Base-by-base conservation (phyloP, 2,797 vertebrate genomes). In the Miichthys miiuy region DNA sequence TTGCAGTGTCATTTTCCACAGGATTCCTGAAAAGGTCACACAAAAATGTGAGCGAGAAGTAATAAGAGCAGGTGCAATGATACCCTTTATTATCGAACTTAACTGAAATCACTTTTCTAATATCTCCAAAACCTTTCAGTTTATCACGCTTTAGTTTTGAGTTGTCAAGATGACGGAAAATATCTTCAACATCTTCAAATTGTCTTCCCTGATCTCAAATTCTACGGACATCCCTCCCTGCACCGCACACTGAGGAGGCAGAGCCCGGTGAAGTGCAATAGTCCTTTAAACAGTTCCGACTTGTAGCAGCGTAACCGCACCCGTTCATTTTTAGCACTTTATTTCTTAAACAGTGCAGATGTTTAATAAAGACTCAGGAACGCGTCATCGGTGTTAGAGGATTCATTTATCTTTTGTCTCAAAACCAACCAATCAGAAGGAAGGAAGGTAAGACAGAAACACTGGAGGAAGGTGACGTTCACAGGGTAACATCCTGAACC, bases 361-460 rank as follows among this genome's bases (percentile, higher is more conserved):
- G 74, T 84, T 86, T 78, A 77, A 83, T 67, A 60, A 82, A 89
- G 86, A 88, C 91, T 93, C 91, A 92, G 91, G 91, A 93, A 91
- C 34, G 60, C 85, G 82, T 88, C 60, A 13, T 20, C 30, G 51
- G 72, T 82, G 76, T 80, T 81, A 61, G 27, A 21, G 62, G 63
- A 56, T 77, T 79, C 2, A 27, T 78, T 88, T 85, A 77, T 55
- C 65, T 84, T 84, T 84, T 27, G 62, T 81, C 64, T 83, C 73
- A 50, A 85, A 90, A 75, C 25, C 60, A 61, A 83, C 44, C 65
- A 70, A 77, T 79, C 60, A 75, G 48, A 77, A 30, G 48, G 17
- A 54, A 63, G 48, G 17, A 54, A 60, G 25, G 21, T 57, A 20
- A 16, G 50, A 38, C 34, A 17, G 12, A 1, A n/a, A 20, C 18